Base-by-base conservation (phyloP, 1,140 invertebrate species). In the Brachionus rubens region DNA sequence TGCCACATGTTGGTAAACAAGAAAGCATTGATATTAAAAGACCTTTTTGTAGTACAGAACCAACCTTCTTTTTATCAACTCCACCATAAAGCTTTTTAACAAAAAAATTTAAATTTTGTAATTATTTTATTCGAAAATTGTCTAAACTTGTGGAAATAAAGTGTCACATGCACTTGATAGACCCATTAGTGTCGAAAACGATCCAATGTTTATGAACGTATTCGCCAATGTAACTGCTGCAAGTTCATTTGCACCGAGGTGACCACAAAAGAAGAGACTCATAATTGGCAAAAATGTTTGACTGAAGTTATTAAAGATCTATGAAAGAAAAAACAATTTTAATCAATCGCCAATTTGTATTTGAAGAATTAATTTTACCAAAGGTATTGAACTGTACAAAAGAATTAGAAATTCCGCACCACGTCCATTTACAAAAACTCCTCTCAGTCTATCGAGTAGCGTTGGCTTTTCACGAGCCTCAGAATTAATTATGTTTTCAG, bases 161-260 rank as follows among this genome's bases (percentile, higher is more conserved):
- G 68, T 72, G 16, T 72, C 68, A 50, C 68, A 72, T 21, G 68
- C 68, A 33, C 46, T 72, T 10, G 46, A 36, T 26, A 72, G 30
- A 24, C 68, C 68, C 28, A 72, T 46, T 3, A 72, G 14, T 10
- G 50, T 33, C 33, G 50, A 48, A 48, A 72, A 50, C 4, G 68
- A 48, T 12, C 68, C 68, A 40, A 72, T 54, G 28, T 72, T 72
- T n/a, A 72, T 72, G 28, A 72, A 54, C 1, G 68, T 72, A 21
- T 72, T 72, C 1, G 68, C 68, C 21, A 72, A 50, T 10, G 68
- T 50, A 5, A 54, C 68, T 14, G 68, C 68, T 9, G 46, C 68
- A 12, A 72, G 28, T 36, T 72, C 68, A 54, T 72, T 48, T 24
- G 68, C n/a, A 14, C 68, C 50, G 1, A 72, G 30, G 46, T 54